phyloP scores from a whole-genome alignment of 2,888 invertebrate species.

The Amphimallon solstitiale region DNA sequence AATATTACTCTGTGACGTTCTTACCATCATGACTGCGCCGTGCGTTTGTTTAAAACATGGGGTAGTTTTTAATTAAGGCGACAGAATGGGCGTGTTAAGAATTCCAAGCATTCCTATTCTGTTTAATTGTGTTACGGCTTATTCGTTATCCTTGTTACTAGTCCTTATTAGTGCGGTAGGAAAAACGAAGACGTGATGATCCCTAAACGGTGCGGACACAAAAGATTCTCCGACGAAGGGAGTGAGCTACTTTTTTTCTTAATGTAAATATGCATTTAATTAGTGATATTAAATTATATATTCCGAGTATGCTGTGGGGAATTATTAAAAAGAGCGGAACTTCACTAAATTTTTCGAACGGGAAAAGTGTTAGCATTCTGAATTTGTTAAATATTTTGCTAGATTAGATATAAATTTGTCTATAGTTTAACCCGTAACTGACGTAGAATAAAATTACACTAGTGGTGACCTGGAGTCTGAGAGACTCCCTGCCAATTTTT shows the following conservation, averaged over 20 bases:
- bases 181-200: constrained; percentile 30
- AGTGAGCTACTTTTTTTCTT: constrained; percentile 17
- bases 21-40: constrained; percentile 40
- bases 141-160: constrained; percentile 54
- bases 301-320: constrained; percentile 53
- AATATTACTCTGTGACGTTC: neutral
- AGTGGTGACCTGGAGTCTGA: no score
- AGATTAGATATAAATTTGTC: no score
- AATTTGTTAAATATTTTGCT: no score
- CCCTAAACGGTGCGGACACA: constrained; percentile 27
- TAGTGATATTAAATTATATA: constrained; percentile 62
- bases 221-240: constrained; percentile 39
- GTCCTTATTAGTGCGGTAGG: constrained; percentile 41
- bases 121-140: constrained; percentile 58
- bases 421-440: no score
- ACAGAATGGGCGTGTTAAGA: constrained; percentile 63
- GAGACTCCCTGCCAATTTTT: no score
- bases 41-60: constrained; percentile 53
- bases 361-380: no score
- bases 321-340: constrained; percentile 39
- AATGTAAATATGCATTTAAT: constrained; percentile 62
- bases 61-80: constrained; percentile 64
- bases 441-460: no score
- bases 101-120: constrained; percentile 61
- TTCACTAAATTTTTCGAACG: neutral